Base-by-base conservation (phyloP, 2,113 vertebrate genomes). In the Nipponia nippon region DNA sequence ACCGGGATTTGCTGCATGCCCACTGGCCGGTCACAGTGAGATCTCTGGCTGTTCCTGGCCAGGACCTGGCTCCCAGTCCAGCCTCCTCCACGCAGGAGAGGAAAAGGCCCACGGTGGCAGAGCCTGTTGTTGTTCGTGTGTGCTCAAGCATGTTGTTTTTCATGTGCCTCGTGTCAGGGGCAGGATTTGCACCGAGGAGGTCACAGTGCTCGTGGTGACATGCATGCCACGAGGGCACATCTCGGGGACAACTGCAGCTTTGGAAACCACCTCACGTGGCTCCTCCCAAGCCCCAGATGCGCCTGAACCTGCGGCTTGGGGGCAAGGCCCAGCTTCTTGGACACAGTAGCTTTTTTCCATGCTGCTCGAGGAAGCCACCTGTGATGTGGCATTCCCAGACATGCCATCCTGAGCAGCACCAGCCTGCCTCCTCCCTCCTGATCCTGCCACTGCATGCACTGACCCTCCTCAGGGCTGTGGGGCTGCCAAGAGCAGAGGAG, bases 171-270 rank as follows among this genome's bases (percentile, higher is more conserved):
- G 4, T 16, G 7, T 58, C 40, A 30, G 44, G 50, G 36, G 52
- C 50, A 77, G 82, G 62, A 38, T 94, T 47, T 65, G 23, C 21
- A 34, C n/a, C 1, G 3, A 89, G 65, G 67, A 70, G 65, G 25
- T 50, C 10, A 22, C 27, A 10, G 80, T 38, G 44, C 55, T 71
- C 1, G 0, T 4, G 6, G 34, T 66, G 72, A 67, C 3, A 0
- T 4, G 12, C 1, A 4, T 92, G 72, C 38, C 59, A 5, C 1
- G 12, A 26, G 87, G 44, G 3, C 50, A 32, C 52, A 44, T 52
- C 81, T 36, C 1, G 0, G 58, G 42, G 56, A 34, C 7, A 9
- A 18, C 65, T 52, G 66, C 58, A 83, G 70, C 72, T 93, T 76
- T 76, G 73, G 52, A 26, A 92, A 32, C 26, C 29, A n/a, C 36